phyloP scores from a whole-genome alignment of 1,140 invertebrate species.

The Amyelois transitella region DNA sequence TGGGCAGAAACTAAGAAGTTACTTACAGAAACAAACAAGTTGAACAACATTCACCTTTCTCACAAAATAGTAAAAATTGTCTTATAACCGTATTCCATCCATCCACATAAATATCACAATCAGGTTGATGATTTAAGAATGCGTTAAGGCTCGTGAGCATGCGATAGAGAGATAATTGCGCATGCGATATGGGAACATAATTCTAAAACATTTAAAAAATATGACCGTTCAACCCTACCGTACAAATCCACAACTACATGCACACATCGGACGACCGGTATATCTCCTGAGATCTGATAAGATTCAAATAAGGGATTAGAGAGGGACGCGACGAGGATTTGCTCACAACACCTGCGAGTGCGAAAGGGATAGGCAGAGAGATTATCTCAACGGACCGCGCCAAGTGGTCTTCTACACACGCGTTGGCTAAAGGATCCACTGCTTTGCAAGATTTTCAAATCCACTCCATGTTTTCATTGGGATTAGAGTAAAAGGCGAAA shows the following conservation, averaged over 20 bases:
- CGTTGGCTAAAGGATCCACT: slow-evolving; percentile 1
- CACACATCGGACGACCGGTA: slow-evolving; percentile 50
- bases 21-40: too few relatives aligned
- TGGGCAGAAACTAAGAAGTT: too few relatives aligned
- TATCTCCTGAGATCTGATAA: slow-evolving; percentile 74
- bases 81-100: too few relatives aligned
- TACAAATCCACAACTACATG: slow-evolving; percentile 51
- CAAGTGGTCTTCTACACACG: slow-evolving; percentile 24
- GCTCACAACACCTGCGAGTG: slow-evolving; percentile 37
- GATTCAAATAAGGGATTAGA: slow-evolving; percentile 77
- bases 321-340: slow-evolving; percentile 61
- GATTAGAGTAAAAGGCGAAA: neutral
- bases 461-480: neutral
- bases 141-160: too few relatives aligned
- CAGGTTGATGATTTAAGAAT: too few relatives aligned
- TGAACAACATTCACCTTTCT: too few relatives aligned
- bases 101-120: too few relatives aligned
- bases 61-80: too few relatives aligned
- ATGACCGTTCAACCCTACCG: slow-evolving; percentile 39
- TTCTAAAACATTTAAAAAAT: neutral
- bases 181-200: slow-evolving; percentile 5
- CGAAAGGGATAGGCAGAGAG: slow-evolving; percentile 48
- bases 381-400: slow-evolving; percentile 69
- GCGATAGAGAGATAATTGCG: too few relatives aligned
- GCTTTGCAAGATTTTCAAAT: slow-evolving; percentile 3